Evolutionary conservation across 2,888 invertebrate species (phyloP), one percentile per base, ranked within the genome.

Genomic region (Protonemura montana): DNA sequence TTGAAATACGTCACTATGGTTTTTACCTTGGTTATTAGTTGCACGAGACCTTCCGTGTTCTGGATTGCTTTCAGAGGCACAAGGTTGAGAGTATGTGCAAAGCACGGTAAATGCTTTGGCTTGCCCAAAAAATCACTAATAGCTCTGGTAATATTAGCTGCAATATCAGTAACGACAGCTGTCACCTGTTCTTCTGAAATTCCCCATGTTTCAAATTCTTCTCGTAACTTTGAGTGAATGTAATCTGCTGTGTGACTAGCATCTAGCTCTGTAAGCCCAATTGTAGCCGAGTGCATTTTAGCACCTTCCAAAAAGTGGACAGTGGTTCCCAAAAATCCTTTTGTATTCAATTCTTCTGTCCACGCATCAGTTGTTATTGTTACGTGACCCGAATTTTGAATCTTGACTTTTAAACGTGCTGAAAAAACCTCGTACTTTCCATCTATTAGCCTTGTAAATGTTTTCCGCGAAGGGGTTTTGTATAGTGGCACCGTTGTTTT

Each of bases 1-100:
- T 89, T 88, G 78, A 89, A 89, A 87, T 87, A 89, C n/a, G 88
- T 86, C 0, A 89, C 88, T 21, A 89, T 89, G 0, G 35, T 42
- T 87, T 89, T 89, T 16, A 89, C 87, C 86, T 88, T 88, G 35
- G 82, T 84, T 27, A 87, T 86, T 42, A 88, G 27, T 25, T 84
- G n/a, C 80, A 77, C 86, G 10, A 88, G 87, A 35, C 88, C 85
- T n/a, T 85, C 77, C 27, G 86, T 85, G 6, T 86, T 59, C 83
- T 85, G 85, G 21, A 88, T 82, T 10, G 88, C 86, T 27, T 87
- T 86, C 29, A 85, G 85, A 35, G 87, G 87, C 16, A 89, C 87
- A 81, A 89, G 86, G 87, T 89, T 89, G 28, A 89, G 35, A 10
- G 88, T 88, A 59, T 89, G 89, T 3, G 88, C 89, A 81, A 89